phyloP scores from a whole-genome alignment of 2,888 invertebrate genomes.

The Caenorhabditis sulstoni region DNA sequence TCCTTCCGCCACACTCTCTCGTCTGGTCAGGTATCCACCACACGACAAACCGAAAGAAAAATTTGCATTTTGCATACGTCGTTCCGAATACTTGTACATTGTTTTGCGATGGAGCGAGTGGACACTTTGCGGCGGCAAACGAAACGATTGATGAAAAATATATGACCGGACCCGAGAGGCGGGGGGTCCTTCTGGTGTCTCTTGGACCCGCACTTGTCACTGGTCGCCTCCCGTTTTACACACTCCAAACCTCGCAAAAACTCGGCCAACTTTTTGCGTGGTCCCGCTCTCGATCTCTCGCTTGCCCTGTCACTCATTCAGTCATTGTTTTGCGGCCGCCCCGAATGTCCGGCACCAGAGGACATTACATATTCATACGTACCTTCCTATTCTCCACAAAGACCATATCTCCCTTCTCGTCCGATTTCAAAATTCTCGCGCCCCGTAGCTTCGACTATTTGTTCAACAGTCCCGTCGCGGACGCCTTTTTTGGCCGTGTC shows the following conservation, averaged over 20 bases:
- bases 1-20: conserved; percentile 6
- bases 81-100: conserved; percentile 31
- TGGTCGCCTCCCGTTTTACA: conserved; percentile 35
- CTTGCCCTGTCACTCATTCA: conserved; percentile 51
- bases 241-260: conserved; percentile 50
- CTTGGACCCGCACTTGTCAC: conserved; percentile 44
- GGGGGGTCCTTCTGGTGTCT: conserved; percentile 30
- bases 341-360: background rate
- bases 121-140: conserved; percentile 8
- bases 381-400: too few relatives aligned
- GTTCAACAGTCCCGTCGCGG: conserved; percentile 48
- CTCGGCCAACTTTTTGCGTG: conserved; percentile 41
- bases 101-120: conserved; percentile 4
- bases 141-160: conserved; percentile 55
- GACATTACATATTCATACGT: too few relatives aligned
- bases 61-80: conserved; percentile 39
- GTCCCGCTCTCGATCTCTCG: conserved; percentile 18
- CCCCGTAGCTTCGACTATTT: conserved; percentile 28
- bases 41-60: conserved; percentile 3
- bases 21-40: background rate
- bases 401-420: too few relatives aligned
- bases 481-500: conserved; percentile 39
- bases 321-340: conserved; percentile 32
- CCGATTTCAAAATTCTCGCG: too few relatives aligned
- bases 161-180: conserved; percentile 28